Conservation (phyloP, 2,888 invertebrate genomes). For the Trachelus tabidus region DNA sequence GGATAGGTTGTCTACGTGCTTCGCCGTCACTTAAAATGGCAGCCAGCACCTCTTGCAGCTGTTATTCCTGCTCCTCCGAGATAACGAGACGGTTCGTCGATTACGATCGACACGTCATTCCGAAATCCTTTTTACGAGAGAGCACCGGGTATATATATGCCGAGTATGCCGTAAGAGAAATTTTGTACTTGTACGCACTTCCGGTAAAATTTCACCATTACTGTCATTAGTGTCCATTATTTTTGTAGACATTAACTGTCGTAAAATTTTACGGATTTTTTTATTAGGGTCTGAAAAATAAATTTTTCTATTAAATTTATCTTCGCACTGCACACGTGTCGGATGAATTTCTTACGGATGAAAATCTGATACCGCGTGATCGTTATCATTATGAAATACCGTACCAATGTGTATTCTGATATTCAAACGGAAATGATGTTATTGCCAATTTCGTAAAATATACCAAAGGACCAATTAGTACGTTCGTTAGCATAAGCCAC, state of each 20-base stretch:
- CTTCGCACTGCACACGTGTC: neutral
- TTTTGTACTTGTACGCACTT: neutral
- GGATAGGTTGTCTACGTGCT: neutral
- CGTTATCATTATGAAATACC: neutral
- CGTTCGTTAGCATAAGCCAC: slow-evolving; percentile 17
- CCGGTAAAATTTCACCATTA: neutral
- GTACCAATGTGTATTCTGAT: neutral
- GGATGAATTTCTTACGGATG: neutral
- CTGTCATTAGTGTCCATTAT: neutral
- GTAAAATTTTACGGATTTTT: no score
- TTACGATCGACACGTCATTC: neutral
- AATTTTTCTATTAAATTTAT: neutral
- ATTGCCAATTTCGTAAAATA: slow-evolving; percentile 42
- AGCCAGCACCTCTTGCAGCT: neutral
- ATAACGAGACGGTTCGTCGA: neutral
- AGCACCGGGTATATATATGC: neutral
- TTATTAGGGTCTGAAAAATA: neutral
- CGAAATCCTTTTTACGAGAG: neutral
- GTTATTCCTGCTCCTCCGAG: neutral
- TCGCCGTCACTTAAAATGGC: neutral
- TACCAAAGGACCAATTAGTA: slow-evolving; percentile 44
- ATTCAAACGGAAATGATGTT: slow-evolving; percentile 37
- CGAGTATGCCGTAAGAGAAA: neutral
- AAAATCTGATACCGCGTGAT: neutral
- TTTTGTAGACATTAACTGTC: no score